Evolutionary conservation across 2,797 vertebrate genomes (phyloP).

Genomic region (Tauraco hartlaubi): DNA sequence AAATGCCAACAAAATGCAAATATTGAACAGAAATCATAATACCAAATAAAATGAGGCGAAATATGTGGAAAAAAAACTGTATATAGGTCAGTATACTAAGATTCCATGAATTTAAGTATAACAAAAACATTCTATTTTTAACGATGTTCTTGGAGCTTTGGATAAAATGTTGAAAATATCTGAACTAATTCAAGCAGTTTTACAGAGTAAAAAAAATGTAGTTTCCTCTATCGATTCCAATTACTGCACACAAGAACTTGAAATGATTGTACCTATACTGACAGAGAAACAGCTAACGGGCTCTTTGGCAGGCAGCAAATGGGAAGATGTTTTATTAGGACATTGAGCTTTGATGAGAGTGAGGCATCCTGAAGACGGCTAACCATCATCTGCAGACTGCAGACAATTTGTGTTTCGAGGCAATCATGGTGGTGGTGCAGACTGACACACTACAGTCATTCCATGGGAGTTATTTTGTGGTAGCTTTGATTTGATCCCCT

Average conservation of each 20-base stretch:
- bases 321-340: background rate
- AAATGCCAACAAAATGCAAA: background rate
- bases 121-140: background rate
- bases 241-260: background rate
- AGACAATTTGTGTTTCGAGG: background rate
- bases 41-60: background rate
- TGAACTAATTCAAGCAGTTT: background rate
- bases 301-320: background rate
- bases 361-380: background rate
- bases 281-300: background rate
- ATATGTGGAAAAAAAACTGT: background rate
- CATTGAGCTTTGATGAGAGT: background rate
- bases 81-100: background rate
- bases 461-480: background rate
- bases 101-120: background rate
- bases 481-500: background rate
- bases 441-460: background rate
- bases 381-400: background rate
- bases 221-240: background rate
- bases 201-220: background rate
- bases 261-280: background rate
- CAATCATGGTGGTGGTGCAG: background rate
- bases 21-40: background rate
- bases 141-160: background rate
- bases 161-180: background rate